Base-by-base conservation (phyloP, 1,140 invertebrate species). In the Polyergus mexicanus region DNA sequence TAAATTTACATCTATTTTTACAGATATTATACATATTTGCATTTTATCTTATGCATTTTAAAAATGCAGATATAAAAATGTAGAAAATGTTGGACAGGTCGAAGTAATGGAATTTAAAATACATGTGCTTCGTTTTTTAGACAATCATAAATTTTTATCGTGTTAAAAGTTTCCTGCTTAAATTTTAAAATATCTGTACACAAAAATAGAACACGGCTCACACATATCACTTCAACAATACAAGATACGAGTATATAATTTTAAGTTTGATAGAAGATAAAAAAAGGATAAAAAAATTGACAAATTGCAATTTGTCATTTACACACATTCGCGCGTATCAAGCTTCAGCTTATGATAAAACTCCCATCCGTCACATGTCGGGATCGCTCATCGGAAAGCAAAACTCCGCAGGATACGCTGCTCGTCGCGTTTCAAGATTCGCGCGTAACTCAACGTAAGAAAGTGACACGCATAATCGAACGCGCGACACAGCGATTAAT, bases 41-140 rank as follows among this genome's bases (percentile, higher is more conserved):
- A 35, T 28, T 3, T 10, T 51, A 16, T 51, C 3, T 56, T 47
- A 5, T 10, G 19, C 22, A 16, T 13, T 35, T 35, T 6, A 7
- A 3, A 22, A 72, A 72, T 0, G 10, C n/a, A 35, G 0, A 38
- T 72, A 6, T 38, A 72, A 35, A 56, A 56, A 35, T 56, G 16
- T n/a, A 54, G 28, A 3, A 44, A 10, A 32, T 32, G 32, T 32
- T 3, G 32, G 19, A 69, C 25, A 13, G 7, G 3, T 32, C 1
- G 11, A 71, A 71, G 2, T 54, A 11, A 32, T n/a, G 32, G 6
- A 72, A 54, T 72, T 72, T 35, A 35, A 22, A 72, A 71, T 5
- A 5, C 11, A 47, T 58, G 22, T 16, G 54, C 19, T 56, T 35
- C 10, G 13, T 10, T 16, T 71, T 56, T 54, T 72, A 22, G 1